Conservation (phyloP, 2,888 invertebrate species). For the Hipparchia semele region DNA sequence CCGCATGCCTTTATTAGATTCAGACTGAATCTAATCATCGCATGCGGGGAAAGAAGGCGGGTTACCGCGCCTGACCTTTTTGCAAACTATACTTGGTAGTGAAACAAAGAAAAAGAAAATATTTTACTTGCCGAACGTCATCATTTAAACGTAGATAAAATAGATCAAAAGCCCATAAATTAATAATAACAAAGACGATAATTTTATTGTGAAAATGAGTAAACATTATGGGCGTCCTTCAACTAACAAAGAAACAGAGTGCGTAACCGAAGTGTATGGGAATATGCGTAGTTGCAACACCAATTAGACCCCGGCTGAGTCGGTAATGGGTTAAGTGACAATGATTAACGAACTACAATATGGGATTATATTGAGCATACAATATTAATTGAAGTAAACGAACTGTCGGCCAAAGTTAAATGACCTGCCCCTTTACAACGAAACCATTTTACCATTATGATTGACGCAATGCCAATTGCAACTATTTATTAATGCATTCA, state of each 20-base stretch:
- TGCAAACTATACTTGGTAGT: no score
- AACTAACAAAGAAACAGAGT: constrained; percentile 51
- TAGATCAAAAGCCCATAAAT: neutral
- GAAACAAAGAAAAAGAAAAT: neutral
- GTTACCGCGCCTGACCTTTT: no score
- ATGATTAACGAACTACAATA: constrained; percentile 22
- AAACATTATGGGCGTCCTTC: constrained; percentile 45
- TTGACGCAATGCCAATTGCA: neutral
- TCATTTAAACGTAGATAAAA: neutral
- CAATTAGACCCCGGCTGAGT: constrained; percentile 41
- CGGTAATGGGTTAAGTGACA: constrained; percentile 39
- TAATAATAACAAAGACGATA: constrained; percentile 4
- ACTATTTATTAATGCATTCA: neutral
- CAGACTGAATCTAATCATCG: no score
- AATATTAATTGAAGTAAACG: constrained; percentile 13
- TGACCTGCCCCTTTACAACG: neutral
- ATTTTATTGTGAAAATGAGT: constrained; percentile 11
- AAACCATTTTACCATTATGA: neutral
- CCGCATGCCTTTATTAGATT: no score
- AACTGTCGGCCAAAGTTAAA: constrained; percentile 12
- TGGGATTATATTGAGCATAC: constrained; percentile 1
- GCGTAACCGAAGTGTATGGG: constrained; percentile 52
- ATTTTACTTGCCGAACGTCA: neutral
- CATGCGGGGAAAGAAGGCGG: no score
- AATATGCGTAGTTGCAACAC: constrained; percentile 52